These are phyloP conservation scores for Eulemur mongoz DNA, from an alignment of 2,797 vertebrate species.

Conservation along the genomic window DNA sequence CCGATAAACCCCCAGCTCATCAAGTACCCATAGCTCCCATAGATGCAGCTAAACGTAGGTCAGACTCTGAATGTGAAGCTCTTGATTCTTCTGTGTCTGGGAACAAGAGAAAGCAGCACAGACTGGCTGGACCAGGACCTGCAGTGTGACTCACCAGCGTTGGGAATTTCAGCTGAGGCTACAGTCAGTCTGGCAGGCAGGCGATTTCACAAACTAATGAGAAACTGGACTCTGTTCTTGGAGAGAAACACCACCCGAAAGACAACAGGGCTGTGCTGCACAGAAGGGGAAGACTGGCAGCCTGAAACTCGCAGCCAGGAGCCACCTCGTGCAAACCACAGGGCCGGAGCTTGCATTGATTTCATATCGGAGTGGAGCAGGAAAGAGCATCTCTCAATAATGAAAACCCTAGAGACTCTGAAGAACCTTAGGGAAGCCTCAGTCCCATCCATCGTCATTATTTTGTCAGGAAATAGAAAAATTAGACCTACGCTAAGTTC, in stretches of 20 bases:
- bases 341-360: conserved; percentile 49
- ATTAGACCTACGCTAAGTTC: background rate
- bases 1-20: background rate
- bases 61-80: background rate
- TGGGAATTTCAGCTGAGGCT: conserved; percentile 66
- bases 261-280: background rate
- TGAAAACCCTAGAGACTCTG: background rate
- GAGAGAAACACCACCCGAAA: conserved; percentile 21
- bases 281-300: background rate
- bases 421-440: background rate
- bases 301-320: background rate
- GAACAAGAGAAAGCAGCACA: conserved; percentile 29
- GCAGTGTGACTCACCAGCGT: conserved; percentile 46
- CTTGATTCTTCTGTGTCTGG: background rate
- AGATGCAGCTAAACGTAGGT: background rate
- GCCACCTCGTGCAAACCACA: conserved; percentile 17
- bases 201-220: conserved; percentile 46
- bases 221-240: conserved; percentile 42
- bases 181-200: background rate
- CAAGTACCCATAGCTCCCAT: background rate
- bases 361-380: background rate
- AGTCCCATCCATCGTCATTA: conserved; percentile 6
- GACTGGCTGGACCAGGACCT: conserved; percentile 33
- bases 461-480: conserved; percentile 45
- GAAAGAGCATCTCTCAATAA: background rate